Conservation (phyloP, 2,797 vertebrate genomes). For the Rallus crepitans region DNA sequence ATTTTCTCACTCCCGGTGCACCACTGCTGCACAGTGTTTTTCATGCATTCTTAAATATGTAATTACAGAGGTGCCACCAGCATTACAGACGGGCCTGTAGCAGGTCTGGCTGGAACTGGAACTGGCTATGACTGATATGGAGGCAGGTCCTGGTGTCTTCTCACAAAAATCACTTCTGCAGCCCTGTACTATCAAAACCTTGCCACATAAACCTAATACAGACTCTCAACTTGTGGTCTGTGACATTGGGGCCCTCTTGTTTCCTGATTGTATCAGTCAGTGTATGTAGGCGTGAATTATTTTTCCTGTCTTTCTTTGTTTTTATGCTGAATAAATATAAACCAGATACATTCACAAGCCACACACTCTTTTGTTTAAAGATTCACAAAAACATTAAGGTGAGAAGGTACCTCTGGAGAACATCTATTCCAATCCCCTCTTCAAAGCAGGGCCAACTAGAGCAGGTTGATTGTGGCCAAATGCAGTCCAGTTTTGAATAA, state of each 20-base stretch:
- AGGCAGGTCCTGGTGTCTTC: neutral
- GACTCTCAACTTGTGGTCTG: neutral
- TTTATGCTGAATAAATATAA: neutral
- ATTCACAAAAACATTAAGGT: neutral
- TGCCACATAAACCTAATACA: neutral
- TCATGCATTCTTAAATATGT: neutral
- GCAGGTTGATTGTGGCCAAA: neutral
- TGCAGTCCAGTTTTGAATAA: neutral
- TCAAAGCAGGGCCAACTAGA: neutral
- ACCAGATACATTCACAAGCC: neutral
- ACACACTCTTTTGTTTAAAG: neutral
- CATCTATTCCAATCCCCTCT: neutral
- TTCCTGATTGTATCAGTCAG: neutral
- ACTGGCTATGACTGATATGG: neutral
- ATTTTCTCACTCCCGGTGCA: neutral
- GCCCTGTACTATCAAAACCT: neutral
- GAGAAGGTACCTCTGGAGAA: neutral
- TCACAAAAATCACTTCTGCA: neutral
- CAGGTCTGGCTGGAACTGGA: neutral
- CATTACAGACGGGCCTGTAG: fast-evolving
- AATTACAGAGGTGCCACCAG: neutral
- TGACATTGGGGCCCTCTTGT: neutral
- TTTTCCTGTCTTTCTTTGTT: neutral
- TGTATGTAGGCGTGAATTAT: neutral
- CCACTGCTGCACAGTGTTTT: neutral